These are phyloP conservation scores for Phymorhynchus buccinoides DNA, from an alignment of 1,140 invertebrate genomes.

Conservation along the genomic window DNA sequence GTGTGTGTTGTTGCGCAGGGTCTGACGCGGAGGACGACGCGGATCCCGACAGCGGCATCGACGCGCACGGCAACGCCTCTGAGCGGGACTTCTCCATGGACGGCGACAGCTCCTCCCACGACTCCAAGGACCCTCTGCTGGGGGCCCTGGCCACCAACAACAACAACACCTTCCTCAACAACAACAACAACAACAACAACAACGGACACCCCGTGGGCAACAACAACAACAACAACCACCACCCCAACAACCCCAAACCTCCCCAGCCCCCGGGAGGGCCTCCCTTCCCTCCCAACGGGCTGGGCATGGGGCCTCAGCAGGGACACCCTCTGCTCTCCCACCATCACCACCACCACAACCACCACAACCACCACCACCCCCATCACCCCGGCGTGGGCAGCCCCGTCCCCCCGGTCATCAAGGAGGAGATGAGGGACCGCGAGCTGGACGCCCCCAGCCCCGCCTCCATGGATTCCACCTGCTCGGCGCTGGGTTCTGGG, in stretches of 20 bases:
- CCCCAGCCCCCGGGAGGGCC: not conserved
- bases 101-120: constrained; percentile 58
- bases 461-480: constrained; percentile 46
- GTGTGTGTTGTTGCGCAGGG: constrained; percentile 49
- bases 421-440: constrained; percentile 54
- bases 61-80: constrained; percentile 59
- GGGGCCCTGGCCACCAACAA: constrained; percentile 53
- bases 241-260: constrained; percentile 37
- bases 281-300: constrained; percentile 15
- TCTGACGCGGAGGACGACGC: constrained; percentile 71
- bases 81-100: constrained; percentile 65
- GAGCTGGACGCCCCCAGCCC: constrained; percentile 50
- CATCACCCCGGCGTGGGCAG: constrained; percentile 53
- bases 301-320: constrained; percentile 31
- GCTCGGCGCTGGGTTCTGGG: constrained; percentile 42
- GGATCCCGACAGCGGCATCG: constrained; percentile 63
- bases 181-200: constrained; percentile 39
- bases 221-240: constrained; percentile 50
- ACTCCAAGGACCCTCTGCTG: constrained; percentile 60
- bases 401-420: constrained; percentile 51
- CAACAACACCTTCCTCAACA: constrained; percentile 51
- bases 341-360: not conserved
- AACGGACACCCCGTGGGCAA: constrained; percentile 39
- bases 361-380: too few relatives aligned
- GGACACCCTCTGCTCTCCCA: constrained; percentile 34